Evolutionary conservation across 2,113 vertebrate species (phyloP), one percentile per base, ranked within the genome.

Genomic region (Turdus rufiventris): DNA sequence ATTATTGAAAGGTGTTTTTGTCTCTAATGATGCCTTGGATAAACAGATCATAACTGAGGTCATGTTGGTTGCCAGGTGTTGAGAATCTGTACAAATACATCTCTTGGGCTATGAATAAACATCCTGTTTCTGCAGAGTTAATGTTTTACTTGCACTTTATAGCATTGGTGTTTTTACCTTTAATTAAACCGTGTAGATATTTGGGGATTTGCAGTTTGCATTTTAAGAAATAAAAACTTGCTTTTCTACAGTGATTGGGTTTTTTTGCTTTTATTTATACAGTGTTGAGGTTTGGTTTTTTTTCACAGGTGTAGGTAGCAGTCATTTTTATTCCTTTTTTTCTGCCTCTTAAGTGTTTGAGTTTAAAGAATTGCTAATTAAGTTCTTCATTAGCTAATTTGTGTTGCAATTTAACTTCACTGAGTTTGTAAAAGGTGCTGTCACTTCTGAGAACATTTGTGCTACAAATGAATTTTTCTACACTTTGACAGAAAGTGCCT

Each of bases 361-460:
- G 7, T 83, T 84, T 84, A 70, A 88, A 79, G 9, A 85, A 85
- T 72, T 82, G 19, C 25, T 89, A 80, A 95, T 93, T 61, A 87
- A 76, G 16, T 54, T 45, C 45, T 85, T 91, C 43, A 77, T 95
- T 88, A 88, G 57, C 14, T 70, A 89, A 90, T 88, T 90, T 90
- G 25, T 84, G 45, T 84, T 72, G 38, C 38, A 91, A 15, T 83
- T 84, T 81, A 84, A 57, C 51, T 48, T 91, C 74, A 53, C 14
- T 12, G 26, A 47, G 8, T 77, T 68, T 18, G 5, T 28, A 36
- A 85, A 92, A 85, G 29, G n/a, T 66, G 25, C 33, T 94, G 40
- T 66, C 94, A 19, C 16, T 67, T 63, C 36, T 2, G 3, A 78
- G 47, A 89, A 16, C 4, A 11, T 79, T 88, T 73, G 13, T 54